Percentiles rank a stretch among this genome's conserved stretches.
These are phyloP conservation scores for Gopherus evgoodei DNA, from an alignment of 2,113 vertebrate genomes.

Conservation along the genomic window DNA sequence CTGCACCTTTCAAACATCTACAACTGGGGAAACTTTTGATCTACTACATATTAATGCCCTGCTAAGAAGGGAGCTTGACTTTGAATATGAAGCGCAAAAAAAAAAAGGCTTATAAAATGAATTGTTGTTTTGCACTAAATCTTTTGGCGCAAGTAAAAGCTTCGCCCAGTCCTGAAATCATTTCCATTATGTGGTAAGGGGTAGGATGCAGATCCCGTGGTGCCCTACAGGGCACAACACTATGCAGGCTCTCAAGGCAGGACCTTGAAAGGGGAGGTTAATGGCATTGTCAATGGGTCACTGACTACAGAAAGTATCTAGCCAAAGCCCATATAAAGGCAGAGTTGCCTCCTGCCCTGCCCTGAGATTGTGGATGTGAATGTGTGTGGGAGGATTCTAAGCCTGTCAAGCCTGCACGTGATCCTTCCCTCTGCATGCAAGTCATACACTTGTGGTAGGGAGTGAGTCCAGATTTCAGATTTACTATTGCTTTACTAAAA, in stretches of 20 bases:
- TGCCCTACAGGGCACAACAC: not conserved
- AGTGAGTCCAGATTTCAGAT: not conserved
- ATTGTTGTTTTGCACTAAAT: slow-evolving; percentile 48
- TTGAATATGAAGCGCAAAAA: slow-evolving; percentile 17
- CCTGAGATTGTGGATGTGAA: not conserved
- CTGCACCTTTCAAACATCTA: not conserved
- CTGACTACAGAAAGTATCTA: not conserved
- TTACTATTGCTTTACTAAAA: not conserved
- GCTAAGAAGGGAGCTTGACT: slow-evolving; percentile 24
- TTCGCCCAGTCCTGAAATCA: not conserved
- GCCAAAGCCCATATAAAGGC: not conserved
- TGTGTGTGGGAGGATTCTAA: not conserved
- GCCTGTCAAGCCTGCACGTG: not conserved
- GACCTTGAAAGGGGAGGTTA: not conserved
- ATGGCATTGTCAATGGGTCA: not conserved
- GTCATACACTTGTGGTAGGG: not conserved
- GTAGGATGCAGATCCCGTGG: not conserved
- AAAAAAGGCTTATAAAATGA: slow-evolving; percentile 54
- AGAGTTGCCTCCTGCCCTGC: not conserved
- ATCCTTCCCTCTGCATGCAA: not conserved
- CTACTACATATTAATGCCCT: not conserved
- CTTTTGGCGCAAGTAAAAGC: slow-evolving; percentile 26
- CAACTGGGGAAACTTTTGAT: slow-evolving; percentile 47
- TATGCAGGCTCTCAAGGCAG: not conserved
- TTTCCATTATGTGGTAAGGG: slow-evolving; percentile 20